Percentiles rank a stretch among this genome's conserved stretches.
phyloP scores from a whole-genome alignment of 2,797 vertebrate genomes.

The Eospalax fontanierii region DNA sequence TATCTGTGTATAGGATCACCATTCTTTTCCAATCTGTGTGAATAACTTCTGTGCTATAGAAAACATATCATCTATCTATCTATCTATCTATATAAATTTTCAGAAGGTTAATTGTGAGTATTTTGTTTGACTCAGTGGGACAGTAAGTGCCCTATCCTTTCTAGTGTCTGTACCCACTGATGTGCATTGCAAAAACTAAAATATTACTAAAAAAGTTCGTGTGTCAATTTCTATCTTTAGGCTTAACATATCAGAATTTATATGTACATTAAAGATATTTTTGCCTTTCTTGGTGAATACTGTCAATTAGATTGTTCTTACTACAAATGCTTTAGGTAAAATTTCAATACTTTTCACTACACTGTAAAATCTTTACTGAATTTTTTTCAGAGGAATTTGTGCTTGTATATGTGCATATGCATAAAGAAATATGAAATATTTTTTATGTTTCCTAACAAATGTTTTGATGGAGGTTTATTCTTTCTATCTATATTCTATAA shows the following conservation, averaged over 20 bases:
- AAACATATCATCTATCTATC: too few relatives aligned
- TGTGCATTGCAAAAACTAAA: slow-evolving; percentile 71
- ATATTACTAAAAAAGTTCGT: slow-evolving; percentile 44
- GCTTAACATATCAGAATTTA: not conserved
- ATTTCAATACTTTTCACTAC: not conserved
- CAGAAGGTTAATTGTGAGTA: not conserved
- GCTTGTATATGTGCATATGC: fast-evolving
- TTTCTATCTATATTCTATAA: not conserved
- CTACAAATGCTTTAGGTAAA: not conserved
- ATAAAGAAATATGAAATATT: not conserved
- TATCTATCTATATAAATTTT: not conserved
- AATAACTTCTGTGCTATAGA: not conserved
- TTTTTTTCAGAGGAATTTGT: not conserved
- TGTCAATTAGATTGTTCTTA: not conserved
- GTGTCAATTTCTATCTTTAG: not conserved
- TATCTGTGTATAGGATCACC: not conserved
- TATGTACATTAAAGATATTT: not conserved
- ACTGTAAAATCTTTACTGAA: not conserved
- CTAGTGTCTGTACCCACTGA: slow-evolving; percentile 81
- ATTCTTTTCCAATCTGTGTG: not conserved
- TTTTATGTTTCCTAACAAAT: not conserved
- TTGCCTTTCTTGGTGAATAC: not conserved
- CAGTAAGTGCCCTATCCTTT: not conserved
- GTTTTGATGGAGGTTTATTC: not conserved
- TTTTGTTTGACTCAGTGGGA: slow-evolving; percentile 52